These are phyloP conservation scores for Clarias batrachus DNA, from an alignment of 2,113 vertebrate genomes.

Conservation along the genomic window DNA sequence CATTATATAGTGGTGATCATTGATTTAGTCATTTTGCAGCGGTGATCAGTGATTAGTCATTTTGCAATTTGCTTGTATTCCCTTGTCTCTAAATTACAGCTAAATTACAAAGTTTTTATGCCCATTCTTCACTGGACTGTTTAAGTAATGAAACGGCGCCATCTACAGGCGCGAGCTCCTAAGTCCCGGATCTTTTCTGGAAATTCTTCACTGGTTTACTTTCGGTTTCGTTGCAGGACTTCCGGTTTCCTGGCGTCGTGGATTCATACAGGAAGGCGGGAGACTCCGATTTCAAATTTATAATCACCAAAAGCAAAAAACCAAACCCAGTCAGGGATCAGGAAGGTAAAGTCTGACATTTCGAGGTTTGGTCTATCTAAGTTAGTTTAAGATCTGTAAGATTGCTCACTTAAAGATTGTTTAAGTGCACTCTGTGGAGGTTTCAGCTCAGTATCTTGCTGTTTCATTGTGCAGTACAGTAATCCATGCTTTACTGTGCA, in stretches of 20 bases:
- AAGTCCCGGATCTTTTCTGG: no score
- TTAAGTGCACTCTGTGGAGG: not conserved
- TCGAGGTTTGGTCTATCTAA: not conserved
- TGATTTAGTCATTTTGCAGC: no score
- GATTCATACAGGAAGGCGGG: not conserved
- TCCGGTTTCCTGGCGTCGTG: not conserved
- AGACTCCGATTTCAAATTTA: not conserved
- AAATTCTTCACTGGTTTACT: not conserved
- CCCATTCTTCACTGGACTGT: no score
- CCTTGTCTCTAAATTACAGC: no score
- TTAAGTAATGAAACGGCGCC: no score
- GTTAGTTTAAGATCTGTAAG: no score
- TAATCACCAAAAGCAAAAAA: not conserved
- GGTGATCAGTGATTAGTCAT: not conserved
- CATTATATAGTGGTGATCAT: no score
- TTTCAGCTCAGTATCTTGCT: not conserved
- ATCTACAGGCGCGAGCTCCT: no score
- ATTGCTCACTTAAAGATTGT: not conserved
- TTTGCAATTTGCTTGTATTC: no score
- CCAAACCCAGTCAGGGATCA: not conserved
- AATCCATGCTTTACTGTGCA: not conserved
- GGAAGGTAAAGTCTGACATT: not conserved
- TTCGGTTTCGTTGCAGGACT: constrained; percentile 7
- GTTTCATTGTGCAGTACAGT: not conserved
- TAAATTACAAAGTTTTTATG: no score